Evolutionary conservation across 2,113 vertebrate species (phyloP), one percentile per base, ranked within the genome.

Genomic region (Bubo bubo): DNA sequence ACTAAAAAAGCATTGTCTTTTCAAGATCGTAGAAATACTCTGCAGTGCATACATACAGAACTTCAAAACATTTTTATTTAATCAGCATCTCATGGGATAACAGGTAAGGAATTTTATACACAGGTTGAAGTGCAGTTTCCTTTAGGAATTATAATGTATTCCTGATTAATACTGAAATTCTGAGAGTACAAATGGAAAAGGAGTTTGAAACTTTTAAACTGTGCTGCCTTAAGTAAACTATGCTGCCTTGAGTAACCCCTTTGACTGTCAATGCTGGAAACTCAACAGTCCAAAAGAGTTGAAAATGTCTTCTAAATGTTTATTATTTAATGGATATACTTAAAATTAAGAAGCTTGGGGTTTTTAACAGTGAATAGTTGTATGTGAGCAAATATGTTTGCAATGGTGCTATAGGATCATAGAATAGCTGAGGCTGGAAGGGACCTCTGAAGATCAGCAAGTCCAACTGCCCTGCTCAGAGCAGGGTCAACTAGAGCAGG

Each of bases 291-390:
- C 23, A 59, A 39, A 50, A 37, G 12, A 84, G 11, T 80, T 84
- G 32, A 62, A 86, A 59, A 3, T 23, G 3, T 56, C 13, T 66
- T 88, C 79, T 52, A 50, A 83, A 62, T 45, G 2, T 62, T 70
- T 49, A 32, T 41, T 94, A 74, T 66, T 86, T 55, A 71, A 50
- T 32, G 20, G 1, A 23, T 84, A 43, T 37, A 80, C 26, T 67
- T 71, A 63, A 86, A 50, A n/a, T 43, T n/a, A 76, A 60, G 12
- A 59, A 47, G 9, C 4, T 37, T 45, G 4, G 10, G 0, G 0
- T 9, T 18, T 77, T 59, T 9, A 55, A 41, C 5, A 53, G 39
- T 32, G 20, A 63, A 52, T 18, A 63, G 15, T 12, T 74, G 20
- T 22, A 47, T 34, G 5, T 19, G 4, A 62, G 19, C 37, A 86